Conservation (phyloP, 1,140 invertebrate species). For the Adoxophyes honmai region DNA sequence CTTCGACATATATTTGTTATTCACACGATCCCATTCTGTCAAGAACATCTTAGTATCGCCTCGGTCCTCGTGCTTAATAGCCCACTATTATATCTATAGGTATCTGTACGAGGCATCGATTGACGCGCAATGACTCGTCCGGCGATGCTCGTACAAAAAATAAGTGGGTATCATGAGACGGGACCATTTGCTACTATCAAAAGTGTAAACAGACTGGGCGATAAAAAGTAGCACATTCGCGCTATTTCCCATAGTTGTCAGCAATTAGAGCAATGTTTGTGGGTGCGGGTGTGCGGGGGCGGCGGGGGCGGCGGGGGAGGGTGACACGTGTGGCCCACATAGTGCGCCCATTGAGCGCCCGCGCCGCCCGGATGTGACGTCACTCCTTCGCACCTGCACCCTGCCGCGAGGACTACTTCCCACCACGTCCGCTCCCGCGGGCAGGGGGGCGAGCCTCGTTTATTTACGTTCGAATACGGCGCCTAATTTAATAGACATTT, state of each 20-base stretch:
- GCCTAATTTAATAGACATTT: background rate
- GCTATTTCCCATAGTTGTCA: constrained; percentile 71
- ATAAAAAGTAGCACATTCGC: constrained; percentile 64
- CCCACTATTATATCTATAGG: background rate
- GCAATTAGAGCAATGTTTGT: constrained; percentile 63
- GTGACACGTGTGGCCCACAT: constrained; percentile 73
- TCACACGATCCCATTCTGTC: constrained; percentile 43
- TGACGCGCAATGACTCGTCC: constrained; percentile 17
- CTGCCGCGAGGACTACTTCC: constrained; percentile 17
- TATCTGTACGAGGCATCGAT: background rate
- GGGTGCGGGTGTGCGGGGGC: constrained; percentile 30
- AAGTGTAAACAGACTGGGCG: constrained; percentile 48
- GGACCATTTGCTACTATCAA: constrained; percentile 46
- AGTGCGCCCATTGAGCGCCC: constrained; percentile 57
- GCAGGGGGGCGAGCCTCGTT: background rate
- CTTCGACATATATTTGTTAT: constrained; percentile 33
- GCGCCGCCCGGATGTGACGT: constrained; percentile 56
- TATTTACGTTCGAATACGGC: background rate
- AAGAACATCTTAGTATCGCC: constrained; percentile 26
- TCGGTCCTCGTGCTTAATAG: constrained; percentile 27
- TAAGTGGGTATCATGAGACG: constrained; percentile 17
- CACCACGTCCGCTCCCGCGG: constrained; percentile 5
- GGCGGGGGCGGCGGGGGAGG: constrained; percentile 22
- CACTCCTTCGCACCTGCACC: constrained; percentile 50
- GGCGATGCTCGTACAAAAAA: constrained; percentile 26